Evolutionary conservation across 2,113 vertebrate species (phyloP).

Genomic region (Suricata suricatta): DNA sequence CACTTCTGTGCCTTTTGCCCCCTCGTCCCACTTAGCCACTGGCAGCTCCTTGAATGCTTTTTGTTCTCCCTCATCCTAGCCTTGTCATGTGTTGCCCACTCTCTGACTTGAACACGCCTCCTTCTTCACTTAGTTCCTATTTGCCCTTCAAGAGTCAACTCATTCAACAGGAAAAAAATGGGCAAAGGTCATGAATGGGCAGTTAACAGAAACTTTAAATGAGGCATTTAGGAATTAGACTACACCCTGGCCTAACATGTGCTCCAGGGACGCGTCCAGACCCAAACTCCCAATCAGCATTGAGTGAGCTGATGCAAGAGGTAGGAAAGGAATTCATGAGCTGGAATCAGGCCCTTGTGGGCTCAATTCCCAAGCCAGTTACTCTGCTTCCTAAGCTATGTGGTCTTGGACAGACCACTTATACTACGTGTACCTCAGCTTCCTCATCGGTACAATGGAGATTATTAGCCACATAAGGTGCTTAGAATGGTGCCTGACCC

Average conservation of each 20-base stretch:
- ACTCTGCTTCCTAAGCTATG: neutral
- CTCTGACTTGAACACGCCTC: neutral
- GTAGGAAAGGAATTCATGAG: neutral
- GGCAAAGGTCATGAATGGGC: neutral
- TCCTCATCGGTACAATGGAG: neutral
- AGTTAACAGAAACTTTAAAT: neutral
- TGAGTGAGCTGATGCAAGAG: neutral
- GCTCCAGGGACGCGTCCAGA: neutral
- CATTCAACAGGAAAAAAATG: conserved; percentile 1
- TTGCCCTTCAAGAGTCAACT: neutral
- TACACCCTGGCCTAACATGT: neutral
- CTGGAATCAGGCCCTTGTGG: neutral
- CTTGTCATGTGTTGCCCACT: neutral
- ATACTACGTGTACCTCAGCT: neutral
- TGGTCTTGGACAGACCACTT: neutral
- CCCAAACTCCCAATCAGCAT: neutral
- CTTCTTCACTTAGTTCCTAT: neutral
- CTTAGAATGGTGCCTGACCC: neutral
- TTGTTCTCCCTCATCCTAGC: neutral
- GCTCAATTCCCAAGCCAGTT: neutral
- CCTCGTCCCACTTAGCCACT: neutral
- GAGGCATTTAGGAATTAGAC: neutral
- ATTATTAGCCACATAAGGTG: neutral
- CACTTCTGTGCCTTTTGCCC: neutral
- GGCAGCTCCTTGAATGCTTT: neutral